Percentiles rank a stretch among this genome's conserved stretches.
These are phyloP conservation scores for Minunthozetes semirufus DNA, from an alignment of 2,888 invertebrate genomes.

Conservation along the genomic window DNA sequence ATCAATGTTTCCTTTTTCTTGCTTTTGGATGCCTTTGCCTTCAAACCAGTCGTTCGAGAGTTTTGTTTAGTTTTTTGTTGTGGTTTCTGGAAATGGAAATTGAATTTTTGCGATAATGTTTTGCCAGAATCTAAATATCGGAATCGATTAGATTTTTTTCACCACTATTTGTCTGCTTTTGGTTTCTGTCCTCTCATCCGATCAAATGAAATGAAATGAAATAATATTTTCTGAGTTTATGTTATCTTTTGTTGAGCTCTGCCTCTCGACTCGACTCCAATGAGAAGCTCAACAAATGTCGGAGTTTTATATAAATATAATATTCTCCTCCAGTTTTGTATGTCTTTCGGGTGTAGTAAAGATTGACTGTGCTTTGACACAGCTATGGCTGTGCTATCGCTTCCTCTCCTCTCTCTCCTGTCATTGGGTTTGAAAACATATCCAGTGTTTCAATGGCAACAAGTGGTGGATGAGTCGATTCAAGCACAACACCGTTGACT, in stretches of 20 bases:
- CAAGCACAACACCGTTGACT: neutral
- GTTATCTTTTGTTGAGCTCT: neutral
- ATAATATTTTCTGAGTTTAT: neutral
- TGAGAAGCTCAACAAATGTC: slow-evolving; percentile 24
- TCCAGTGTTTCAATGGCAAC: slow-evolving; percentile 22
- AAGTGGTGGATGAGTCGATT: slow-evolving; percentile 12
- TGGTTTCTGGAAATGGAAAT: no score
- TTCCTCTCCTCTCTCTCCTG: neutral
- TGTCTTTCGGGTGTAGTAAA: slow-evolving; percentile 18
- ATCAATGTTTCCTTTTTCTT: neutral
- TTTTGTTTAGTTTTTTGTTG: no score
- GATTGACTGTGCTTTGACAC: neutral
- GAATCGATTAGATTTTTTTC: neutral
- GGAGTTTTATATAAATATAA: slow-evolving; percentile 23
- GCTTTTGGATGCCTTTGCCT: neutral
- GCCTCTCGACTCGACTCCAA: neutral
- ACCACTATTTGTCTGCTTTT: neutral
- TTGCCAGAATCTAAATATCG: no score
- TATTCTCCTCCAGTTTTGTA: neutral
- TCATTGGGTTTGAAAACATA: neutral
- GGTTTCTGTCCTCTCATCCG: neutral
- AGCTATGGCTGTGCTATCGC: neutral
- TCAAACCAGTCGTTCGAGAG: no score
- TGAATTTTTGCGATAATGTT: no score
- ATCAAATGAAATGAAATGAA: no score